Conservation (phyloP, 2,888 invertebrate species). For the Schizaphis graminum region DNA sequence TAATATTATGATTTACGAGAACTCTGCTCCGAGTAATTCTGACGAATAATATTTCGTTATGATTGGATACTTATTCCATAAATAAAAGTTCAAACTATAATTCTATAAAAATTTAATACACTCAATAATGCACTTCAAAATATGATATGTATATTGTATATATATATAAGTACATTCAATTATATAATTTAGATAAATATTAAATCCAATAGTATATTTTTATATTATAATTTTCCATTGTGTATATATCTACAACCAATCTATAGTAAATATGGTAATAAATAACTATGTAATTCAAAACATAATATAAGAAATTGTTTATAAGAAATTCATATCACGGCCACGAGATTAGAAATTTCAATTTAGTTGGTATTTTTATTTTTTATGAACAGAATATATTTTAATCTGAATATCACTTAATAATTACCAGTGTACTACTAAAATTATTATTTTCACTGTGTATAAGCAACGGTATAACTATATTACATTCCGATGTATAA, state of each 20-base stretch:
- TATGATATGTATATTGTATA: background rate
- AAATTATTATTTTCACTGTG: background rate
- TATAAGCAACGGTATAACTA: background rate
- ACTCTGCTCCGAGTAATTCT: background rate
- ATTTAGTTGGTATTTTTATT: background rate
- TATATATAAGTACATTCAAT: background rate
- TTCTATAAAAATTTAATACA: background rate
- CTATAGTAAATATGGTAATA: background rate
- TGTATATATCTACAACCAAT: background rate
- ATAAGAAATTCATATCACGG: background rate
- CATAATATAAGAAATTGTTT: background rate
- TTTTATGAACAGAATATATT: background rate
- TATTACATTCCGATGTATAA: background rate
- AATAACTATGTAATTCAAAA: background rate
- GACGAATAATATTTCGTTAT: background rate
- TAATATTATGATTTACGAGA: background rate
- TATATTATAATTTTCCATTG: background rate
- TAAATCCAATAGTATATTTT: background rate
- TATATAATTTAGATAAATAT: background rate
- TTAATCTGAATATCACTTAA: background rate
- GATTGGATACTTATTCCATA: conserved; percentile 5
- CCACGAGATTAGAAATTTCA: background rate
- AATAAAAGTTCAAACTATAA: background rate
- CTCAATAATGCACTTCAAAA: background rate
- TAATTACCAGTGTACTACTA: background rate